Conservation (phyloP, 2,888 invertebrate genomes). For the Tridacna crocea region DNA sequence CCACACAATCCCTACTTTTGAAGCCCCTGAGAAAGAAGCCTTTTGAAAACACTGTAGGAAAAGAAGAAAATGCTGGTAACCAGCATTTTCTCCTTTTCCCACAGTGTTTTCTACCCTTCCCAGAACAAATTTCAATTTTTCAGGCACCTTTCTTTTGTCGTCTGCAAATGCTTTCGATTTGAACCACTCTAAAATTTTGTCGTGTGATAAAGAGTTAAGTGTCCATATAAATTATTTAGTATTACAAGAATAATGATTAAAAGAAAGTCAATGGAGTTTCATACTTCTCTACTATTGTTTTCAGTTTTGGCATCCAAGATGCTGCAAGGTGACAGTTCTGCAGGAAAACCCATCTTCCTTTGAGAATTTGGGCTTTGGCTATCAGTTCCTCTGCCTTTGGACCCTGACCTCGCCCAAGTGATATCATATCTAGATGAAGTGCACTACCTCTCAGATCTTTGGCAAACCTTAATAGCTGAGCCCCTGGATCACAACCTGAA, state of each 20-base stretch:
- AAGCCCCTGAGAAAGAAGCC: no score
- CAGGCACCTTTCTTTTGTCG: no score
- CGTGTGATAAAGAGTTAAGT: no score
- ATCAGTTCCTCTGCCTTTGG: constrained; percentile 84
- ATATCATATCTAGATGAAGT: constrained; percentile 84
- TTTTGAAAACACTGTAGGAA: no score
- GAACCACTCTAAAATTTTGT: no score
- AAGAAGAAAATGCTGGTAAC: no score
- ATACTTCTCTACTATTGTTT: constrained; percentile 82
- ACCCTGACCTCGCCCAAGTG: constrained; percentile 84
- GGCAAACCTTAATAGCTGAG: constrained; percentile 82
- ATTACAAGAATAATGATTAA: neutral
- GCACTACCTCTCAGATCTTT: constrained; percentile 82
- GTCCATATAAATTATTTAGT: no score
- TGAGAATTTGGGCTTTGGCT: constrained; percentile 83
- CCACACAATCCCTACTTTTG: no score
- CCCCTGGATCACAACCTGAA: constrained; percentile 83
- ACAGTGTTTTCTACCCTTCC: no score
- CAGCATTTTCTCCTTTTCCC: no score
- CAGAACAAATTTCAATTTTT: no score
- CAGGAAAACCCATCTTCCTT: constrained; percentile 84
- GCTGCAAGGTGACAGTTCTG: constrained; percentile 84
- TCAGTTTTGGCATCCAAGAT: constrained; percentile 83
- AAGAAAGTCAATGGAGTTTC: constrained; percentile 32
- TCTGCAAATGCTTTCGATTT: no score